These are phyloP conservation scores for Danio rerio DNA, from an alignment of 2,113 vertebrate species.

Conservation along the genomic window DNA sequence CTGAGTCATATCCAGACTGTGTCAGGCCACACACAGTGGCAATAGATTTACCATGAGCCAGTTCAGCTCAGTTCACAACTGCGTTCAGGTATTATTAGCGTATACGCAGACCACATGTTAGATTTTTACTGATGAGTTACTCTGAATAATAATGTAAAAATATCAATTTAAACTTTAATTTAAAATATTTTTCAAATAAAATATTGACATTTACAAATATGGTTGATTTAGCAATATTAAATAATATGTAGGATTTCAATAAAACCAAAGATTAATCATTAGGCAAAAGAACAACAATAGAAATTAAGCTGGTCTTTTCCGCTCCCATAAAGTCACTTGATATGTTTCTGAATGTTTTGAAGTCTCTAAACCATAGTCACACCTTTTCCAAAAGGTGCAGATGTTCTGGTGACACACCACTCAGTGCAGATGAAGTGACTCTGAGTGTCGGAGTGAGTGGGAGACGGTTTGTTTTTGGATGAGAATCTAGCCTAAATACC, in stretches of 20 bases:
- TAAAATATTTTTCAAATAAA: no score
- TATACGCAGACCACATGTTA: background rate
- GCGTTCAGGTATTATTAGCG: background rate
- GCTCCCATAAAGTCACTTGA: background rate
- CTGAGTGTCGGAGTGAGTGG: slow-evolving; percentile 43
- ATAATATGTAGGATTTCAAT: no score
- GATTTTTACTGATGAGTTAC: background rate
- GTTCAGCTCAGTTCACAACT: slow-evolving; percentile 38
- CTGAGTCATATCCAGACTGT: slow-evolving; percentile 73
- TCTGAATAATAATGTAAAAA: no score
- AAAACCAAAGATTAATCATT: no score
- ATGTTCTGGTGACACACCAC: slow-evolving; percentile 53
- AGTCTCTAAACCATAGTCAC: slow-evolving; percentile 45
- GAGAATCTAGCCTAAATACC: slow-evolving; percentile 76
- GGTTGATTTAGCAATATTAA: no score
- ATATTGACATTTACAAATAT: no score
- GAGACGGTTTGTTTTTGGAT: slow-evolving; percentile 51
- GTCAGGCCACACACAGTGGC: slow-evolving; percentile 77
- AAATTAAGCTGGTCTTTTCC: no score
- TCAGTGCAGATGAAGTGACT: slow-evolving; percentile 37
- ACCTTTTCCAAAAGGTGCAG: slow-evolving; percentile 62
- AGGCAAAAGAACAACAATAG: no score
- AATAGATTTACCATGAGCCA: slow-evolving; percentile 50
- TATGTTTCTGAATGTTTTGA: slow-evolving; percentile 57
- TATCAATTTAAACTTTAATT: no score